Evolutionary conservation across 2,113 vertebrate species (phyloP).

Genomic region (Mirza zaza): DNA sequence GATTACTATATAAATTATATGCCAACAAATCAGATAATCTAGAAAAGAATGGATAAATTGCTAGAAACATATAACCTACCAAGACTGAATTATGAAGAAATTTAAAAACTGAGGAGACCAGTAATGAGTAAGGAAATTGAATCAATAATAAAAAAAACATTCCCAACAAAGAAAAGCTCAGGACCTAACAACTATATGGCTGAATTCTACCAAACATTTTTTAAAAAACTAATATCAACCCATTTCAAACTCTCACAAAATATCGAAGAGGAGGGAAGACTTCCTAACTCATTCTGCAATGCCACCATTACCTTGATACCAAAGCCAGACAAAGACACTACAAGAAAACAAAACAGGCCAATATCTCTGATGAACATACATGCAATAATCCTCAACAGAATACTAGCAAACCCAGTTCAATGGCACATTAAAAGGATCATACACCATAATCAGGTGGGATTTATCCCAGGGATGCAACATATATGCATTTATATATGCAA

Average conservation of each 20-base stretch:
- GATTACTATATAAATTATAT: not conserved
- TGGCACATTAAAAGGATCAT: not conserved
- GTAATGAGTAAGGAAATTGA: not conserved
- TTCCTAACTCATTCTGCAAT: not conserved
- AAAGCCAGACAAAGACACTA: not conserved
- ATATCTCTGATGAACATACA: not conserved
- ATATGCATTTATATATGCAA: not conserved
- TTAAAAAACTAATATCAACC: not conserved
- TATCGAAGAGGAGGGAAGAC: not conserved
- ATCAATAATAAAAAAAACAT: not conserved
- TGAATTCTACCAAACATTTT: not conserved
- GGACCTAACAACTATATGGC: not conserved
- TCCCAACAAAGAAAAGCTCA: not conserved
- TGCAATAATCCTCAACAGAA: not conserved
- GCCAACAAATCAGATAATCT: not conserved
- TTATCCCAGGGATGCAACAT: not conserved
- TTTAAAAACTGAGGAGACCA: not conserved
- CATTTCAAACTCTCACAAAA: not conserved
- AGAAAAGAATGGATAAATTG: not conserved
- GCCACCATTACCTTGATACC: not conserved
- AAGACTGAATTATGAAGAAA: not conserved
- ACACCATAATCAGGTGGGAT: not conserved
- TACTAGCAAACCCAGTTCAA: not conserved
- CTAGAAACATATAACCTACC: not conserved
- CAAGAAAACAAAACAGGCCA: not conserved